These are phyloP conservation scores for Yponomeuta plumbellus DNA, from an alignment of 2,888 invertebrate genomes.

Conservation along the genomic window DNA sequence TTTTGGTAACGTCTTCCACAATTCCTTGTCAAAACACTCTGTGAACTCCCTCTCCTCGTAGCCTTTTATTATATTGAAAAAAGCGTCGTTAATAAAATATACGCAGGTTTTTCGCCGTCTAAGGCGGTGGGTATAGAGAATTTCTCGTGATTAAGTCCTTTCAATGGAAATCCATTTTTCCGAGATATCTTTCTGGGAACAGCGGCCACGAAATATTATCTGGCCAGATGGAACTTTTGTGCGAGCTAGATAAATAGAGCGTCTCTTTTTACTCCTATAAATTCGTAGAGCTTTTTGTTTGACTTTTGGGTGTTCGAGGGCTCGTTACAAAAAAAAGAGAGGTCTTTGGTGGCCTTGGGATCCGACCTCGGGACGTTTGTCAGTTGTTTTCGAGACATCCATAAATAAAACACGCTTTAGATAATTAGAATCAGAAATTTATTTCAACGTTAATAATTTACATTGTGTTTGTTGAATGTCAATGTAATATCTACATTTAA, in stretches of 20 bases:
- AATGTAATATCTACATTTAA: too few species aligned
- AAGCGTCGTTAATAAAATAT: constrained; percentile 26
- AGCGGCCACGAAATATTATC: neutral
- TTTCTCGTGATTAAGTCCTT: neutral
- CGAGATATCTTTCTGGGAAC: neutral
- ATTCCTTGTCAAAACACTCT: neutral
- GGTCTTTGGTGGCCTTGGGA: too few species aligned
- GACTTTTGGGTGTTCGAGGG: too few species aligned
- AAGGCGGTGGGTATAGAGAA: neutral
- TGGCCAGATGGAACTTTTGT: neutral
- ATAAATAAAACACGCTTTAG: too few species aligned
- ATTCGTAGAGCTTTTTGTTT: neutral
- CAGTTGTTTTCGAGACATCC: too few species aligned
- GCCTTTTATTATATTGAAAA: constrained; percentile 25
- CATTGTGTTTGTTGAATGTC: too few species aligned
- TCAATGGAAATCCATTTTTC: neutral
- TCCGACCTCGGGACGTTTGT: too few species aligned
- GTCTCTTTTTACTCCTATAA: neutral
- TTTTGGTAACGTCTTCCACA: too few species aligned
- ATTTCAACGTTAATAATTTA: too few species aligned
- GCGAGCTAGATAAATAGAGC: neutral
- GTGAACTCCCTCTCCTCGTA: constrained; percentile 17
- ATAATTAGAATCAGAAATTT: too few species aligned
- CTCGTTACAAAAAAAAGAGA: too few species aligned
- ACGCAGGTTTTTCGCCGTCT: neutral